Evolutionary conservation across 2,113 vertebrate genomes (phyloP).

Genomic region (Mus pahari): DNA sequence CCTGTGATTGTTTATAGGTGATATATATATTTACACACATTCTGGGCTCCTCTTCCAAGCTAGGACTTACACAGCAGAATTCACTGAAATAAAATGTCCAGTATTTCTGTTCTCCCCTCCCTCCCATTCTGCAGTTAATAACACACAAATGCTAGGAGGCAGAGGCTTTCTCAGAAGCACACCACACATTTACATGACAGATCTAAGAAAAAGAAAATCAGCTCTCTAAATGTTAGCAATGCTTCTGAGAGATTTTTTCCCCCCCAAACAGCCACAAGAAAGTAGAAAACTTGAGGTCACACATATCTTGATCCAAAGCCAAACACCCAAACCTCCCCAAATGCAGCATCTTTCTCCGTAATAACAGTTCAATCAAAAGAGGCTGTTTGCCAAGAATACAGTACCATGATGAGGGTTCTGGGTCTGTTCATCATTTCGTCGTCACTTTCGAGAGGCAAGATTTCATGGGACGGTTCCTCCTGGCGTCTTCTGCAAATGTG

Average conservation of each 20-base stretch:
- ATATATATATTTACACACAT: background rate
- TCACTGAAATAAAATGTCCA: background rate
- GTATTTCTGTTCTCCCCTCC: background rate
- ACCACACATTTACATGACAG: slow-evolving; percentile 44
- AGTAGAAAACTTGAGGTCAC: slow-evolving; percentile 57
- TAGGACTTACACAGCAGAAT: slow-evolving; percentile 65
- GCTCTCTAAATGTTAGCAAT: slow-evolving; percentile 35
- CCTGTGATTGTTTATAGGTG: background rate
- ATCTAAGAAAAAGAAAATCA: slow-evolving; percentile 64
- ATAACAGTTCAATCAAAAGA: slow-evolving; percentile 56
- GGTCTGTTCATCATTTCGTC: slow-evolving; percentile 92
- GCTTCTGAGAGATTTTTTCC: slow-evolving; percentile 30
- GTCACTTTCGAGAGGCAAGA: slow-evolving; percentile 92
- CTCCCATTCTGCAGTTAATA: background rate
- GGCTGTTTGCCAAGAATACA: slow-evolving; percentile 72
- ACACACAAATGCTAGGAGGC: background rate
- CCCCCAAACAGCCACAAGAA: slow-evolving; percentile 24
- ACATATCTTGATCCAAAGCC: slow-evolving; percentile 22
- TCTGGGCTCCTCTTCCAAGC: slow-evolving; percentile 62
- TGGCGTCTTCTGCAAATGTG: slow-evolving; percentile 93
- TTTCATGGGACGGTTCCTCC: slow-evolving; percentile 94
- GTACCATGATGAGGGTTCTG: slow-evolving; percentile 96
- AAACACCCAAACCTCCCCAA: background rate
- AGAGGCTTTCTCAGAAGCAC: background rate
- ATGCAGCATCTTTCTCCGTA: slow-evolving; percentile 58